These are phyloP conservation scores for Ceramica pisi DNA, from an alignment of 2,888 invertebrate genomes.

Conservation along the genomic window DNA sequence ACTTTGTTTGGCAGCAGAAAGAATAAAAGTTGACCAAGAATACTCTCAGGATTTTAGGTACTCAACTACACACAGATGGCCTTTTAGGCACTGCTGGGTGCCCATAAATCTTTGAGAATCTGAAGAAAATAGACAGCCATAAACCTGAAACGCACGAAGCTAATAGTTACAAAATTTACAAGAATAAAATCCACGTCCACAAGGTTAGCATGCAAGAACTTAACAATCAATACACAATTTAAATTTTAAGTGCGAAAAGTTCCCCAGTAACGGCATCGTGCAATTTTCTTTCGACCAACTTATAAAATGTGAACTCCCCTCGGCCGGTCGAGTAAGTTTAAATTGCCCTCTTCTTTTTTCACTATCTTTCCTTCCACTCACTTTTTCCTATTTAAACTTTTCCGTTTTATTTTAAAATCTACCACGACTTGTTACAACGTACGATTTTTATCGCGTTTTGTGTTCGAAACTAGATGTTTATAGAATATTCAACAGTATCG, in stretches of 20 bases:
- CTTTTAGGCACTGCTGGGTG: background rate
- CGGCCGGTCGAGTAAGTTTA: constrained; percentile 83
- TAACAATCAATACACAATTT: constrained; percentile 64
- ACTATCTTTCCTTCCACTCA: constrained; percentile 87
- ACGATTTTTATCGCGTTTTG: constrained; percentile 67
- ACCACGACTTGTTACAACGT: constrained; percentile 71
- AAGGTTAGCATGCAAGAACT: constrained; percentile 45
- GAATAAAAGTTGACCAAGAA: background rate
- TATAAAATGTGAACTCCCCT: constrained; percentile 84
- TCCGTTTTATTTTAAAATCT: constrained; percentile 85
- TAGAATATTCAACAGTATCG: constrained; percentile 58
- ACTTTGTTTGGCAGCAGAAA: background rate
- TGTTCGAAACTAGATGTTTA: constrained; percentile 57
- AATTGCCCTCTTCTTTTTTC: constrained; percentile 88
- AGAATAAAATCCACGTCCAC: constrained; percentile 14
- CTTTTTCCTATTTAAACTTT: constrained; percentile 90
- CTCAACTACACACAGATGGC: background rate
- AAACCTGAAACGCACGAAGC: background rate
- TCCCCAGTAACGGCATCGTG: constrained; percentile 79
- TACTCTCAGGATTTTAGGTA: background rate
- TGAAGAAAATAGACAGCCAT: background rate
- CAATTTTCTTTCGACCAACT: constrained; percentile 84
- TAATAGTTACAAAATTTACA: background rate
- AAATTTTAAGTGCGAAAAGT: constrained; percentile 68
- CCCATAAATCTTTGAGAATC: background rate